phyloP scores from a whole-genome alignment of 2,888 invertebrate genomes.

The Epistrophe eligans region DNA sequence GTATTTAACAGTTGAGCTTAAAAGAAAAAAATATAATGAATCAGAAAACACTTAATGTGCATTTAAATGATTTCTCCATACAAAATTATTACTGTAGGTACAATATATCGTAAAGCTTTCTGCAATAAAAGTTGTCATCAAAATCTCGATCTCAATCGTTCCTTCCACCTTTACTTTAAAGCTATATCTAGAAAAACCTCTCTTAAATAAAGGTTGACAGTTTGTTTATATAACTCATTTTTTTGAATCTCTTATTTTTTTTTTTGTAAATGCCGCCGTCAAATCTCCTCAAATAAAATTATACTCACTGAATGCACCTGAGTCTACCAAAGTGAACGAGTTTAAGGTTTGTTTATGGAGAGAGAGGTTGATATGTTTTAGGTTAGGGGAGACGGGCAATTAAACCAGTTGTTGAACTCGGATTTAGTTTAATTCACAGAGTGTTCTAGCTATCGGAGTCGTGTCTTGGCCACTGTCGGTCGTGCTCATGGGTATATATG shows the following conservation, averaged over 20 bases:
- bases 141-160: constrained; percentile 8
- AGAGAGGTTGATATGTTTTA: constrained; percentile 4
- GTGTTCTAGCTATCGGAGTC: constrained; percentile 48
- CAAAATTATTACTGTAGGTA: not conserved
- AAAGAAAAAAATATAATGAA: not conserved
- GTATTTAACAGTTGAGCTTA: not conserved
- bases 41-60: no score
- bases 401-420: constrained; percentile 75
- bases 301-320: constrained; percentile 69
- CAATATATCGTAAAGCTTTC: constrained; percentile 11
- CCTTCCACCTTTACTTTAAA: constrained; percentile 33
- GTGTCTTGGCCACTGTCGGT: constrained; percentile 30
- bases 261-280: constrained; percentile 7
- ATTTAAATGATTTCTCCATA: not conserved
- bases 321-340: constrained; percentile 26
- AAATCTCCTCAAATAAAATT: constrained; percentile 36
- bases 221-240: constrained; percentile 25
- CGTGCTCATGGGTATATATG: constrained; percentile 30
- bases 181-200: constrained; percentile 17
- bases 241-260: constrained; percentile 9
- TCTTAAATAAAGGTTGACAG: constrained; percentile 52
- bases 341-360: constrained; percentile 7
- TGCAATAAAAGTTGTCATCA: not conserved
- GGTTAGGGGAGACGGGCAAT: constrained; percentile 42
- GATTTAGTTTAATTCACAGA: constrained; percentile 51